Evolutionary conservation across 2,113 vertebrate genomes (phyloP), one percentile per base, ranked within the genome.

Genomic region (Ochotona curzoniae): DNA sequence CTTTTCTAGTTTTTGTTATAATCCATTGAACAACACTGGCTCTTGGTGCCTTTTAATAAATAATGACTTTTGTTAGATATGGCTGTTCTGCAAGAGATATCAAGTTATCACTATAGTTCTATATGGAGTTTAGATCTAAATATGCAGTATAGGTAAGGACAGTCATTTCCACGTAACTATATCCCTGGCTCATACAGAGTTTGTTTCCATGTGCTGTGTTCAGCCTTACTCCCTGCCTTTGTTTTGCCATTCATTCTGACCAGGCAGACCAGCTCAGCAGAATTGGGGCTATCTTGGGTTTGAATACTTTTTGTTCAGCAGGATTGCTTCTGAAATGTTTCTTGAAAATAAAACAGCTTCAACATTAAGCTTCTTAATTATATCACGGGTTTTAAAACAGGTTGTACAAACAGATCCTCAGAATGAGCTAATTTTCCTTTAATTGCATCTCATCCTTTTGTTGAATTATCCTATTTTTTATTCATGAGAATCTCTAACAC

Each of bases 401-500:
- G 87, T 80, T 87, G 54, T 87, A 83, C 47, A 96, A 69, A 94
- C 63, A 73, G 90, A 92, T 88, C 49, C 78, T 84, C 81, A 32
- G 38, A 74, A 73, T 1, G 85, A 93, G n/a, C 89, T 96, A 47
- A 95, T 96, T 97, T 95, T 49, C 70, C 70, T 63, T 93, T 94
- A 74, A 93, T 88, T 95, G 73, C 84, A 75, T 69, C 57, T 95
- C 67, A 61, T 93, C 93, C 88, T 80, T 89, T 89, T 95, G 89
- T 97, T 79, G 67, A 63, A 93, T 60, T 80, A n/a, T 87, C 47
- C 79, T 93, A 2, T 91, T 96, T 95, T 81, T 64, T 93, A 94
- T 94, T 60, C 87, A 63, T 78, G 30, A 94, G 96, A 96, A 97
- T 81, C 79, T 63, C 38, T 98, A 97, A 97, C 94, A 69, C 79